Evolutionary conservation across 2,888 invertebrate genomes (phyloP).

Genomic region (Nemotelus nigrinus): DNA sequence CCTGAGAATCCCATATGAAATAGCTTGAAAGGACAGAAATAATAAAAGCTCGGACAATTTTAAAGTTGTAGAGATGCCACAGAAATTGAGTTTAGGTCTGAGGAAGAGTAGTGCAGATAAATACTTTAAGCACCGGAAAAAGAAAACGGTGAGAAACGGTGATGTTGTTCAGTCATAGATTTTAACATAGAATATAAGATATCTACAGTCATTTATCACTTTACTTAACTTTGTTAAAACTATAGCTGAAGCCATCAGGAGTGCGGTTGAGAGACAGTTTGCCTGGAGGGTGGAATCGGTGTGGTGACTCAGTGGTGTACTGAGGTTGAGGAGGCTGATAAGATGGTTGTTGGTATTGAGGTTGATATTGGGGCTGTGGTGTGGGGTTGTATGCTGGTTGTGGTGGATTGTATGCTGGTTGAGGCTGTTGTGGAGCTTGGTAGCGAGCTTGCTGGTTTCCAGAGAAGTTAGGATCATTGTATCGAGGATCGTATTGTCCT

Average conservation of each 20-base stretch:
- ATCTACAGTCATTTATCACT: slow-evolving; percentile 51
- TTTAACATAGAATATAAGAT: not conserved
- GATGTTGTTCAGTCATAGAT: too few relatives aligned
- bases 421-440: slow-evolving; percentile 64
- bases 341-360: slow-evolving; percentile 56
- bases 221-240: slow-evolving; percentile 74
- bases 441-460: slow-evolving; percentile 34
- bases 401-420: slow-evolving; percentile 66
- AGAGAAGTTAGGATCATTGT: slow-evolving; percentile 60
- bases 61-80: not conserved
- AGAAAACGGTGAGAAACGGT: too few relatives aligned
- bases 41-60: not conserved
- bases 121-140: too few relatives aligned
- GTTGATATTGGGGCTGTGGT: slow-evolving; percentile 59
- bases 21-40: not conserved
- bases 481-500: slow-evolving; percentile 64
- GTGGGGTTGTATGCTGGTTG: slow-evolving; percentile 63
- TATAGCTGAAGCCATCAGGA: slow-evolving; percentile 88
- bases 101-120: too few relatives aligned
- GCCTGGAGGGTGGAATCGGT: slow-evolving; percentile 84
- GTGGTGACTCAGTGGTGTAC: slow-evolving; percentile 75
- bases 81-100: not conserved
- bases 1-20: not conserved
- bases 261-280: slow-evolving; percentile 86
- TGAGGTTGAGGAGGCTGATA: slow-evolving; percentile 61